These are phyloP conservation scores for Flabesymbios commensalis DNA, from an alignment of 2,888 invertebrate species.

Conservation along the genomic window DNA sequence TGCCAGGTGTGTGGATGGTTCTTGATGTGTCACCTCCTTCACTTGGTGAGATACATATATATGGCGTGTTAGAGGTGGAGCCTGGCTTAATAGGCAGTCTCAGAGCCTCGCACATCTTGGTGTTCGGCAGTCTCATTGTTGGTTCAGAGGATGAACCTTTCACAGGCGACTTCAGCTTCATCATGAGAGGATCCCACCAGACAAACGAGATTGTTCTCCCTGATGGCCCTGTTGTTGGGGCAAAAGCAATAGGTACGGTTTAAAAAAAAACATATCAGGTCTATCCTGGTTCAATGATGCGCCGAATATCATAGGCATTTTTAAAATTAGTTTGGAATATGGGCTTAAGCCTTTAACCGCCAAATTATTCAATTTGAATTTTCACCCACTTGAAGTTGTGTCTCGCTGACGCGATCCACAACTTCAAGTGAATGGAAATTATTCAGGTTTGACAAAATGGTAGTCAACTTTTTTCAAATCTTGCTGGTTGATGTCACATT, in stretches of 20 bases:
- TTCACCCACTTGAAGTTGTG: no score
- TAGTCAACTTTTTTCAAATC: no score
- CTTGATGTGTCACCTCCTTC: conserved; percentile 26
- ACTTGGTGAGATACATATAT: conserved; percentile 28
- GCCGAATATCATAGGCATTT: no score
- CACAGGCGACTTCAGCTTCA: conserved; percentile 26
- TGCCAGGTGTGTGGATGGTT: conserved; percentile 44
- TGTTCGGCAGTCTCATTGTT: conserved; percentile 35
- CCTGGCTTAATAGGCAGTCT: conserved; percentile 8
- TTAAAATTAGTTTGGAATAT: no score
- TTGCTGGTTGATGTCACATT: no score
- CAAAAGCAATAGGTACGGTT: conserved; percentile 42
- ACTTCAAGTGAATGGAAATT: no score
- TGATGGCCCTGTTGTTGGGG: conserved; percentile 24
- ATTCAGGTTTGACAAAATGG: no score
- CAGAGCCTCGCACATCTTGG: conserved; percentile 25
- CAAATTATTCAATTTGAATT: no score
- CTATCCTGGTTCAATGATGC: no score
- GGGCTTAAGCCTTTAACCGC: no score
- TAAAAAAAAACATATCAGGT: no score
- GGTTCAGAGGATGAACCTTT: conserved; percentile 49
- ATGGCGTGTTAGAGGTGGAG: conserved; percentile 45
- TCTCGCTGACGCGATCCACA: no score
- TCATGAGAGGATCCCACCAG: conserved; percentile 29
- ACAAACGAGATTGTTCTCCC: conserved; percentile 26